These are phyloP conservation scores for Thymallus thymallus DNA, from an alignment of 2,113 vertebrate genomes.

Conservation along the genomic window DNA sequence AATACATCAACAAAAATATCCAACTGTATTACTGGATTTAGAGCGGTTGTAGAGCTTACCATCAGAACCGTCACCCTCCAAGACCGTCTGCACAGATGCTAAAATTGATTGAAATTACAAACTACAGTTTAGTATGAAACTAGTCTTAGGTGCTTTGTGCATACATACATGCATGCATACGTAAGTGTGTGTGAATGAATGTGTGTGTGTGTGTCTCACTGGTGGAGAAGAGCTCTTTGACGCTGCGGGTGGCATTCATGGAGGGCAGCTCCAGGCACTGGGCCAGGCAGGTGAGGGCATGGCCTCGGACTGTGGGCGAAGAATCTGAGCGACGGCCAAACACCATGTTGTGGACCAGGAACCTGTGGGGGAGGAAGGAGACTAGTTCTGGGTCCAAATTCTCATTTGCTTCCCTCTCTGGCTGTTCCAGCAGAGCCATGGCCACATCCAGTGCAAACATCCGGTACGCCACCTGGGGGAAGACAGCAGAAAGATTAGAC, in stretches of 20 bases:
- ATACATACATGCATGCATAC: no score
- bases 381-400: slow-evolving; percentile 66
- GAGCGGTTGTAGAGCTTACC: slow-evolving; percentile 46
- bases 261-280: slow-evolving; percentile 81
- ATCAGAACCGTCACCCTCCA: slow-evolving; percentile 57
- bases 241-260: slow-evolving; percentile 56
- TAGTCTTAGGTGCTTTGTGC: no score
- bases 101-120: neutral
- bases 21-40: no score
- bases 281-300: slow-evolving; percentile 83
- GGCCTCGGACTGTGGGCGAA: slow-evolving; percentile 81
- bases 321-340: slow-evolving; percentile 82
- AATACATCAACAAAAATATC: neutral
- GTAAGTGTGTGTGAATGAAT: neutral
- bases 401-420: slow-evolving; percentile 70
- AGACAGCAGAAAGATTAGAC: no score
- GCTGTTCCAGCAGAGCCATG: slow-evolving; percentile 82
- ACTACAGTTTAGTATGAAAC: no score
- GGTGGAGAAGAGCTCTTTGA: slow-evolving; percentile 77
- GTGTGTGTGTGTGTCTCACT: slow-evolving; percentile 67
- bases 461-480: slow-evolving; percentile 76
- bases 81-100: slow-evolving; percentile 56
- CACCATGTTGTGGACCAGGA: slow-evolving; percentile 84
- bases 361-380: slow-evolving; percentile 80
- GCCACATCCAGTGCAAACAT: slow-evolving; percentile 89